Evolutionary conservation across 2,797 vertebrate species (phyloP), one percentile per base, ranked within the genome.

Genomic region (Mionectes olivaceus): DNA sequence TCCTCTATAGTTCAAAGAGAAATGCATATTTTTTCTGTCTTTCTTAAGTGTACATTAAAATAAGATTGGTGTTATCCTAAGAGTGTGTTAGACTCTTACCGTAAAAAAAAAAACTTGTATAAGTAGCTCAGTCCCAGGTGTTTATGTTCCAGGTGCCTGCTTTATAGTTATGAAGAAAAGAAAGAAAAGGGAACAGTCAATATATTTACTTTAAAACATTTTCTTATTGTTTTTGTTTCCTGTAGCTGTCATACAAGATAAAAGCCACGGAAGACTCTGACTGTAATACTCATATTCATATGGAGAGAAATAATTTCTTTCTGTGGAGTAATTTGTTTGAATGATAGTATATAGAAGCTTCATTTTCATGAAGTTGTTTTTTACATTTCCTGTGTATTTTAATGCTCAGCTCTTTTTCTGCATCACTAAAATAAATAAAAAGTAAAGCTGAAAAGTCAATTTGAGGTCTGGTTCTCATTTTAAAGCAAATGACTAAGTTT

Each of bases 391-490:
- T 77, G 6, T 78, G 43, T 91, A 70, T 91, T 89, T 91, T 83
- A 89, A 77, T 68, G 44, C 4, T 85, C 18, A 53, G 11, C 15
- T 83, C 30, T 92, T 92, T 60, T 89, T 91, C 24, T 74, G 21
- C 21, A 55, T 71, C 30, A 61, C 52, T 83, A 55, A 85, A 92
- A 85, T 50, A 89, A 86, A 84, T 32, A 47, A 46, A 89, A 74
- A 41, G 35, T 22, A 70, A 89, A 77, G 28, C 21, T 43, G 39
- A 80, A 90, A 19, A 55, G 50, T 83, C 65, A 68, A 10, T 91
- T 87, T 94, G 37, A 43, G 50, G 13, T 94, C 91, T 89, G 53
- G 80, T 84, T 87, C 71, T 77, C 37, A 71, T 93, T 96, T 91
- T 46, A 63, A 89, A 96, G 74, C 71, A 91, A 93, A 92, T 78